Conservation (phyloP, 2,113 vertebrate genomes). For the Petromus typicus region DNA sequence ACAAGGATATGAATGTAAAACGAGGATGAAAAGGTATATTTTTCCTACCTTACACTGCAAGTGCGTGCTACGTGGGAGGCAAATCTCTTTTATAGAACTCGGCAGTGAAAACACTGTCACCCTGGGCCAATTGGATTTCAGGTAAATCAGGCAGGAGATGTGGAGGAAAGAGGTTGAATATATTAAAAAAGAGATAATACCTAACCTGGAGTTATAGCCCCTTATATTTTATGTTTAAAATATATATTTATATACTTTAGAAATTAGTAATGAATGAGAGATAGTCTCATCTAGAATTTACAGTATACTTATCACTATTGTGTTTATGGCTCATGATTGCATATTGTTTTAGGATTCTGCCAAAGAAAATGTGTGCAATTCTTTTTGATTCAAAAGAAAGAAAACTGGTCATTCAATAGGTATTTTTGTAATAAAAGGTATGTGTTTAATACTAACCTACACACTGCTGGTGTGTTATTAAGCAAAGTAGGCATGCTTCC, state of each 20-base stretch:
- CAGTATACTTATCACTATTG: background rate
- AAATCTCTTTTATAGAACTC: background rate
- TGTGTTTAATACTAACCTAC: background rate
- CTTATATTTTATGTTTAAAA: background rate
- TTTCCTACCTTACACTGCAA: background rate
- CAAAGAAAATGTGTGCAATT: background rate
- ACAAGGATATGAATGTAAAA: background rate
- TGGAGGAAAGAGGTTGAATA: background rate
- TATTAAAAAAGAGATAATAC: background rate
- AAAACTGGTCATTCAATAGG: background rate
- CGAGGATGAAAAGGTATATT: background rate
- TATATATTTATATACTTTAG: background rate
- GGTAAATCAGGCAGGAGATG: background rate
- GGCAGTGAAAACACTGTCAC: background rate
- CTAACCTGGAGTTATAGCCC: background rate
- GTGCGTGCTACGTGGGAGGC: fast-evolving
- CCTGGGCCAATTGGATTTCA: background rate
- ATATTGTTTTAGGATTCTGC: background rate
- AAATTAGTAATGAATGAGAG: background rate
- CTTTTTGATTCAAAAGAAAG: background rate
- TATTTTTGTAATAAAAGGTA: background rate
- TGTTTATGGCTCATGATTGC: background rate
- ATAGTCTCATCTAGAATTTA: background rate
- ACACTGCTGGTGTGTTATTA: background rate
- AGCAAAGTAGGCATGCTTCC: background rate